A percentile compares a stretch with the other conserved stretches of the same genome.
phyloP scores from a whole-genome alignment of 2,113 vertebrate genomes.

The Lepidothrix coronata region DNA sequence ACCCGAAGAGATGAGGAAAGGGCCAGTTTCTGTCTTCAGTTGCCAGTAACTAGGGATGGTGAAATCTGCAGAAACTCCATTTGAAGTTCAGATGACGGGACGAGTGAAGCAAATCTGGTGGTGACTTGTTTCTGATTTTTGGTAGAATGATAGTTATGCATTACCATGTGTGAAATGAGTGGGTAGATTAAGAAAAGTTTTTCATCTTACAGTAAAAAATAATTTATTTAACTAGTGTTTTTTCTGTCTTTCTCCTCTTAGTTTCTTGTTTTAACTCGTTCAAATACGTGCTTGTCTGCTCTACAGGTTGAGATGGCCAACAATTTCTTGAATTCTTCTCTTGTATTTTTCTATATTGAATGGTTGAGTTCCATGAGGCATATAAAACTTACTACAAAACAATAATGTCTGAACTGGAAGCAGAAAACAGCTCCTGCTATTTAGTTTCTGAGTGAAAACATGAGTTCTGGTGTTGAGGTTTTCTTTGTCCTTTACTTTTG shows the following conservation, averaged over 20 bases:
- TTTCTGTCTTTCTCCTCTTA: constrained; percentile 2
- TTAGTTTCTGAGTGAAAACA: background rate
- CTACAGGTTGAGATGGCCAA: background rate
- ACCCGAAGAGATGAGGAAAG: background rate
- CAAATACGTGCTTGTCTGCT: background rate
- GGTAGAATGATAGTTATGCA: background rate
- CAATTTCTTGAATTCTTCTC: background rate
- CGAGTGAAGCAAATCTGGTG: background rate
- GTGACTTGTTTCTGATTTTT: background rate
- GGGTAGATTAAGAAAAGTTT: background rate
- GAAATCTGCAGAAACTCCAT: background rate
- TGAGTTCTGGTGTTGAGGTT: background rate
- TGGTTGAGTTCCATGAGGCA: background rate
- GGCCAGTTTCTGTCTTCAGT: background rate
- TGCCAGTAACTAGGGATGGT: background rate
- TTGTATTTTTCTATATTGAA: background rate
- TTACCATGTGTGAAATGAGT: background rate
- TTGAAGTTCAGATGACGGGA: background rate
- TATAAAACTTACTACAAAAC: background rate
- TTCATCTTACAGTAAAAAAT: background rate
- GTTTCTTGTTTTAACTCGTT: constrained; percentile 10
- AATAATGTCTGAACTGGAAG: background rate
- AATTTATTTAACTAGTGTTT: background rate
- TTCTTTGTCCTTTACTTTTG: background rate
- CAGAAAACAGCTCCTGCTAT: background rate